Evolutionary conservation across 2,888 invertebrate species (phyloP).

Genomic region (Thumatha senex): DNA sequence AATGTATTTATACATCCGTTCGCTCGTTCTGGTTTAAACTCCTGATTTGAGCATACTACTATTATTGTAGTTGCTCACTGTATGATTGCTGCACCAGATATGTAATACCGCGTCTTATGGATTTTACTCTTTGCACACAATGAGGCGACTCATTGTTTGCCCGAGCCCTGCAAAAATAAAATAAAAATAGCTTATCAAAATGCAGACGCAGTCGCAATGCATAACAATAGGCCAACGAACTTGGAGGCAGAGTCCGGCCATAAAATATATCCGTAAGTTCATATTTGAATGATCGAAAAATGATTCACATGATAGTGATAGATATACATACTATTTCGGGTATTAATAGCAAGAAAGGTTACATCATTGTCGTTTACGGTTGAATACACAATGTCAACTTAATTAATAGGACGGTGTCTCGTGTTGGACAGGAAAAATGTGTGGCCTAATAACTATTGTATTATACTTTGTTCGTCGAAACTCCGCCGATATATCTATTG

Average conservation of each 20-base stretch:
- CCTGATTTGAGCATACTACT: neutral
- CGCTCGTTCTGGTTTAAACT: neutral
- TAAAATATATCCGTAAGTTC: slow-evolving; percentile 56
- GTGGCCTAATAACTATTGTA: too few species aligned
- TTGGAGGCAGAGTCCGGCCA: slow-evolving; percentile 68
- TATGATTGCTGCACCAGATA: neutral
- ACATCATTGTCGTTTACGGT: slow-evolving; percentile 29
- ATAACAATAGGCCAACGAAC: slow-evolving; percentile 77
- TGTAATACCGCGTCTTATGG: neutral
- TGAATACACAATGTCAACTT: neutral
- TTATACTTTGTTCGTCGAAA: too few species aligned
- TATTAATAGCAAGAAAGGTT: slow-evolving; percentile 30
- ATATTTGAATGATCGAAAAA: slow-evolving; percentile 49
- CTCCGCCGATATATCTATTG: too few species aligned
- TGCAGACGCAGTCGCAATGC: slow-evolving; percentile 67
- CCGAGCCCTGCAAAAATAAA: slow-evolving; percentile 25
- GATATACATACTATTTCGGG: slow-evolving; percentile 54
- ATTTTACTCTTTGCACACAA: neutral
- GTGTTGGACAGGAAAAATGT: too few species aligned
- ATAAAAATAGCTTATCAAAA: slow-evolving; percentile 54
- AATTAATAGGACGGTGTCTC: too few species aligned
- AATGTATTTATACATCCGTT: slow-evolving; percentile 15
- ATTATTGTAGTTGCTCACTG: too few species aligned
- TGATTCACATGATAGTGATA: slow-evolving; percentile 58
- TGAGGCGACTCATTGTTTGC: neutral